Percentiles rank a stretch among this genome's conserved stretches.
Conservation (phyloP, 1,140 invertebrate species). For the Brachionus rubens region DNA sequence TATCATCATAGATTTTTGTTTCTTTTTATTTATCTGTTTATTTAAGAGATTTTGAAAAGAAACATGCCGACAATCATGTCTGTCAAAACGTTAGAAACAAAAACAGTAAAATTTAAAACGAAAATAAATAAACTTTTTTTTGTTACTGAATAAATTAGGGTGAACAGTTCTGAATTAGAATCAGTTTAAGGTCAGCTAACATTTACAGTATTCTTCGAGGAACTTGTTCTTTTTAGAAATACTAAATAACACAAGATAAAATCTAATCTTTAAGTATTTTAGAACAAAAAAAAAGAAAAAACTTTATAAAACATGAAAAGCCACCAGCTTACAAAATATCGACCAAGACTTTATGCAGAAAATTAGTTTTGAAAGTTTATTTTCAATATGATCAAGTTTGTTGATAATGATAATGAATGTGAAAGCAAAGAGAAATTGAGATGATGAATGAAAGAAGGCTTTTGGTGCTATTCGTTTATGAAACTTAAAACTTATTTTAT, state of each 20-base stretch:
- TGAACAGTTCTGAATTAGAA: no score
- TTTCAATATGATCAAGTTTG: constrained; percentile 6
- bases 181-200: no score
- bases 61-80: constrained; percentile 4
- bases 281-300: no score
- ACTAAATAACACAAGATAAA: no score
- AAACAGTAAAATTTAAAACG: neutral
- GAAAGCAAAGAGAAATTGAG: no score
- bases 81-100: constrained; percentile 25
- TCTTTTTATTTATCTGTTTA: neutral
- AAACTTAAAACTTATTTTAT: neutral
- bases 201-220: no score
- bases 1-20: constrained; percentile 2
- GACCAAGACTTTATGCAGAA: no score
- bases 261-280: no score
- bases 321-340: no score
- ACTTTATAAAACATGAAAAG: no score
- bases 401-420: no score
- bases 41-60: neutral
- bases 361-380: neutral
- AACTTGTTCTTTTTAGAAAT: no score
- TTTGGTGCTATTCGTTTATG: neutral
- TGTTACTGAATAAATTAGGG: neutral
- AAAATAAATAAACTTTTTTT: constrained; percentile 2
- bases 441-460: neutral